These are phyloP conservation scores for Ranitomeya imitator DNA, from an alignment of 2,113 vertebrate species.

Conservation along the genomic window DNA sequence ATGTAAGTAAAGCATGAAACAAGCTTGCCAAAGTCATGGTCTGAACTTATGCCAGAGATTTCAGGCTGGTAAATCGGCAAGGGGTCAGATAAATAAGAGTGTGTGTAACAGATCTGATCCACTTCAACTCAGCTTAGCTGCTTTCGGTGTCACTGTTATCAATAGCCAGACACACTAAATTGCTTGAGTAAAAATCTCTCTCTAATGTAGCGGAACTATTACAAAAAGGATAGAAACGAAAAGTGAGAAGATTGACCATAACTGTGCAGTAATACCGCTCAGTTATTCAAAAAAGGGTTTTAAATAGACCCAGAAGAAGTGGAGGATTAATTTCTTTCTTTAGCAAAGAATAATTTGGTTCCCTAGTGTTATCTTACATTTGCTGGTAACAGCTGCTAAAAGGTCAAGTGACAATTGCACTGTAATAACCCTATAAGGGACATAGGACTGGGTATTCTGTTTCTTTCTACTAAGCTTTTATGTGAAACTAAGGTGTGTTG, in stretches of 20 bases:
- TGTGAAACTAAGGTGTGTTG: neutral
- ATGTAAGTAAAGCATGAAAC: constrained; percentile 57
- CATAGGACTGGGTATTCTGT: constrained; percentile 14
- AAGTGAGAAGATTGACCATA: constrained; percentile 65
- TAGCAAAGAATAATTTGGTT: constrained; percentile 65
- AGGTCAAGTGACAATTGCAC: constrained; percentile 69
- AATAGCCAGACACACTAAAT: constrained; percentile 63
- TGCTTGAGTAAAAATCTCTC: constrained; percentile 64
- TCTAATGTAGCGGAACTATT: constrained; percentile 63
- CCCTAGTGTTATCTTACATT: constrained; percentile 68
- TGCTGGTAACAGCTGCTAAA: constrained; percentile 73
- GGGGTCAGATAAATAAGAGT: constrained; percentile 67
- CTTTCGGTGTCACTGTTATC: constrained; percentile 62
- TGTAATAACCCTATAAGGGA: constrained; percentile 65
- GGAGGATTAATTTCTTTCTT: constrained; percentile 64
- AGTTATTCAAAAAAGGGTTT: constrained; percentile 57
- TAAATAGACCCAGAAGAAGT: constrained; percentile 56
- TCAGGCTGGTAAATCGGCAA: constrained; percentile 69
- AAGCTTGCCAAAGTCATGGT: constrained; percentile 62
- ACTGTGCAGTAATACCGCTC: constrained; percentile 46
- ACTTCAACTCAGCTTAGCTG: constrained; percentile 67
- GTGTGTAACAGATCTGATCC: constrained; percentile 67
- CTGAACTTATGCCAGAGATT: constrained; percentile 74
- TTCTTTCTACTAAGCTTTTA: constrained; percentile 15
- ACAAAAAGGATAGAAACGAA: constrained; percentile 55